Base-by-base conservation (phyloP, 2,113 vertebrate species). In the Reinhardtius hippoglossoides region DNA sequence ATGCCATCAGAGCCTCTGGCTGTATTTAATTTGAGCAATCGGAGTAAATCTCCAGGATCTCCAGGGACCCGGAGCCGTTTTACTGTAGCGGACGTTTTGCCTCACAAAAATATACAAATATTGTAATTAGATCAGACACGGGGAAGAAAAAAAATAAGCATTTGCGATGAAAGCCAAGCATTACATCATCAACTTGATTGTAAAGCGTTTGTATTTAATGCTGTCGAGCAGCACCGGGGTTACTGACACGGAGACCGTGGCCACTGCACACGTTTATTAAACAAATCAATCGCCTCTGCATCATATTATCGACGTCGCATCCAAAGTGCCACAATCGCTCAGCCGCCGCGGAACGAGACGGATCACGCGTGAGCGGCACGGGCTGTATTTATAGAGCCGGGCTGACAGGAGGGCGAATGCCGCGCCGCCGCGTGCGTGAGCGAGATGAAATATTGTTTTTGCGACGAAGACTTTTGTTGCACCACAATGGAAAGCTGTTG, bases 21-120 rank as follows among this genome's bases (percentile, higher is more conserved):
- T 54, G 18, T 9, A 27, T 85, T 85, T 83, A 61, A 83, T 80
- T 87, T 78, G 52, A 83, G 73, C 69, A 67, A 78, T 70, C 42
- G 8, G 35, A 9, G 14, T 62, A 55, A 72, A 77, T 71, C 61
- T 54, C 18, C 57, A 52, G 18, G 14, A 21, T 68, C 81, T 70
- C 67, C 0, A 7, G 75, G 61, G 81, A 57, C 26, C 1, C 18
- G 65, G 24, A 18, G 64, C 27, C 12, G 10, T 1, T 62, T 27
- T 58, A 20, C n/a, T 23, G 40, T 3, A 58, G 61, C 59, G 21
- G 67, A 78, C 3, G 35, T 57, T 20, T 55, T 3, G 14, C 5
- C 37, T 57, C 26, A 62, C 10, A 24, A 71, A 71, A 72, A 40
- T 12, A 31, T 13, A 69, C 12, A n/a, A 24, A 56, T 56, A 24